Conservation (phyloP, 2,888 invertebrate genomes). For the Drosophila mimica region DNA sequence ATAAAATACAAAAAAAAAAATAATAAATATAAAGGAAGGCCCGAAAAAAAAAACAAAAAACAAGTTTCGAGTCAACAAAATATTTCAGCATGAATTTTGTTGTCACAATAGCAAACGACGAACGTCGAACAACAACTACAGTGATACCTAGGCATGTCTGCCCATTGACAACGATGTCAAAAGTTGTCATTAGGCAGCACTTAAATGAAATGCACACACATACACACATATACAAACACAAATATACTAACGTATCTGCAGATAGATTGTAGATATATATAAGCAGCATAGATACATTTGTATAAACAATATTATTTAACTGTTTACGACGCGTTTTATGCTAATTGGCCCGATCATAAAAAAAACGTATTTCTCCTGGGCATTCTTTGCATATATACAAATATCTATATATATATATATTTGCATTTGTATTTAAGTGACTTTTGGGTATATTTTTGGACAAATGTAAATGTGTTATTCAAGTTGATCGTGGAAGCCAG, state of each 20-base stretch:
- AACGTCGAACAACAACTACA: constrained; percentile 30
- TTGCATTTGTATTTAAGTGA: constrained; percentile 29
- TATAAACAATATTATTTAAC: constrained; percentile 78
- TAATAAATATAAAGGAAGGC: constrained; percentile 16
- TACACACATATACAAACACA: constrained; percentile 9
- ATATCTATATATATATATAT: background rate
- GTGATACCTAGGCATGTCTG: constrained; percentile 47
- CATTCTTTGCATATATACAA: constrained; percentile 32
- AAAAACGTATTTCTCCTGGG: constrained; percentile 45
- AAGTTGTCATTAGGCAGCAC: constrained; percentile 77
- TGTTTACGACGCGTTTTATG: constrained; percentile 77
- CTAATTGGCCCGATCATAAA: constrained; percentile 71
- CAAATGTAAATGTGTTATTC: constrained; percentile 32
- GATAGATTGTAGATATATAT: constrained; percentile 4
- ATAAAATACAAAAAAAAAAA: constrained; percentile 36
- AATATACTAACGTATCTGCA: constrained; percentile 3
- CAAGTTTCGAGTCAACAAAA: constrained; percentile 62
- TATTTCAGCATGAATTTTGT: constrained; percentile 80
- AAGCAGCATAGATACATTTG: constrained; percentile 48
- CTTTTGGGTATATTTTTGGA: constrained; percentile 56
- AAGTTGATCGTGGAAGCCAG: constrained; percentile 17
- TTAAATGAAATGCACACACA: constrained; percentile 60
- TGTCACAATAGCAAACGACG: constrained; percentile 65
- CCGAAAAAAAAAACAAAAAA: constrained; percentile 46
- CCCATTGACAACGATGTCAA: constrained; percentile 42